Base-by-base conservation (phyloP, 2,888 invertebrate species). In the Nezara viridula region DNA sequence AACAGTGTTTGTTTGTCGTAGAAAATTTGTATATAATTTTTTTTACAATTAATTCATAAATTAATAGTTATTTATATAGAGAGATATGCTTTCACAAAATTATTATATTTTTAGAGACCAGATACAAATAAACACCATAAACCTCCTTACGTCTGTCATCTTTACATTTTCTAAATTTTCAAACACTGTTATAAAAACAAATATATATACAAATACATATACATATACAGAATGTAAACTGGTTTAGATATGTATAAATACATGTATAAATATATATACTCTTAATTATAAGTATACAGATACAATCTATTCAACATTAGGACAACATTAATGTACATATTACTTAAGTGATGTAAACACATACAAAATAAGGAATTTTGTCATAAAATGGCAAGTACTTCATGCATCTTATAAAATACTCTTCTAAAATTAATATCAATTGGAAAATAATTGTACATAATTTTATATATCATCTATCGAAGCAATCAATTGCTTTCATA, bases 371-470 rank as follows among this genome's bases (percentile, higher is more conserved):
- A 88, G 88, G 88, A 88, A 88, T 88, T 88, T 86, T 49, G 47
- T 88, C 88, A 73, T 85, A 85, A 89, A 89, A 86, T 89, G 89
- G 89, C 89, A 89, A 89, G 89, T 89, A 89, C 89, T 52, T 77
- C 89, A 89, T 89, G 85, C 86, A 89, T 89, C 81, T 89, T 86
- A 89, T 86, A 89, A 89, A 89, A 89, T 86, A 89, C 50, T 85
- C 49, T 52, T 60, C 86, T 86, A 89, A 86, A 89, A 85, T 86
- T 89, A 89, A 89, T 89, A 89, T 89, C 89, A 89, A 77, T 89
- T 89, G 85, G 73, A 89, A 88, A 88, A 88, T 88, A 88, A 88
- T 52, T 88, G 85, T 88, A 88, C 85, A 88, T 88, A 52, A 50
- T 52, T 88, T 85, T 49, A 81, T 88, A 88, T 88, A 88, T 88